Conservation (phyloP, 2,888 invertebrate genomes). For the Hyposoter dolosus region DNA sequence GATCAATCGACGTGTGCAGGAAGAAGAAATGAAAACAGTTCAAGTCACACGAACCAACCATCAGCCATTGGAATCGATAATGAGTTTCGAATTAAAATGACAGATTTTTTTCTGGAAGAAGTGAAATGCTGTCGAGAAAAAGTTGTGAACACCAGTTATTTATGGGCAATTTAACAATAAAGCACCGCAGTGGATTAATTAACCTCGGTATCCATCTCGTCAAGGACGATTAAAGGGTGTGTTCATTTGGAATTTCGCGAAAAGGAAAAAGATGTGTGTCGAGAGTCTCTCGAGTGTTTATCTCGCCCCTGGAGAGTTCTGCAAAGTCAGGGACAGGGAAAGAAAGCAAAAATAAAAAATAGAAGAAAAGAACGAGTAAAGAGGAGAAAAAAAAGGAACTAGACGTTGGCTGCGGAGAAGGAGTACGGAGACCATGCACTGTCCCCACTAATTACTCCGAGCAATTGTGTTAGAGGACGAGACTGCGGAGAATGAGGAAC, state of each 20-base stretch:
- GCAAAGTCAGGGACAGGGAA: constrained; percentile 28
- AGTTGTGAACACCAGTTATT: background rate
- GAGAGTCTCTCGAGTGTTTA: constrained; percentile 14
- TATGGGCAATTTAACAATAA: background rate
- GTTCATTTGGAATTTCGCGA: background rate
- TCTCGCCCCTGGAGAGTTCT: constrained; percentile 26
- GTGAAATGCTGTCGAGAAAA: background rate
- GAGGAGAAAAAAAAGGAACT: constrained; percentile 25
- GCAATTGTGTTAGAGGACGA: constrained; percentile 62
- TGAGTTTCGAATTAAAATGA: no score
- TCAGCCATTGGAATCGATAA: no score
- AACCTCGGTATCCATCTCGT: background rate
- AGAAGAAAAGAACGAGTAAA: background rate
- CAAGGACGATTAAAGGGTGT: constrained; percentile 12
- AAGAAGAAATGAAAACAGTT: no score
- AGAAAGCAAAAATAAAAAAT: constrained; percentile 14
- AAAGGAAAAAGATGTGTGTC: constrained; percentile 43
- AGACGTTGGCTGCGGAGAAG: constrained; percentile 12
- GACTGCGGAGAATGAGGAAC: constrained; percentile 44
- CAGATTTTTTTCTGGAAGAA: background rate
- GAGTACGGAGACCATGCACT: constrained; percentile 21
- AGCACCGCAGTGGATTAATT: background rate
- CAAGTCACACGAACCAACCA: no score
- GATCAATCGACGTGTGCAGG: no score
- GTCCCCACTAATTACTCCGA: constrained; percentile 61